phyloP scores from a whole-genome alignment of 1,140 invertebrate genomes.

The Heliconius congener region DNA sequence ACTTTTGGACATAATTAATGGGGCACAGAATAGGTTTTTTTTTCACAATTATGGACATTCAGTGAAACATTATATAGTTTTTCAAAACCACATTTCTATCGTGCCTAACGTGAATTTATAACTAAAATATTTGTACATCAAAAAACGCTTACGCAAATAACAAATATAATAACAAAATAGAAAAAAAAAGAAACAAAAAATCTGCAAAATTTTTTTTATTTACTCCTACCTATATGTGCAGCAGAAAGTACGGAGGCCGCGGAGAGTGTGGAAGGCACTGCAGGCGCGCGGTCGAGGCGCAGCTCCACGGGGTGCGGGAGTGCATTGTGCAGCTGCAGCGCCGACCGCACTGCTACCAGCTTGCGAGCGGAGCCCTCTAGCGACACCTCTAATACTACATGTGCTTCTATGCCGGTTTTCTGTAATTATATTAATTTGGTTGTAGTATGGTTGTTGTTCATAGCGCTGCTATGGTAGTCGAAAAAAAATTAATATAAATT shows the following conservation, averaged over 20 bases:
- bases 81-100: no score
- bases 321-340: slow-evolving; percentile 90
- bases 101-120: background rate
- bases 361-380: slow-evolving; percentile 96
- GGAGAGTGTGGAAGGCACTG: slow-evolving; percentile 18
- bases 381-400: slow-evolving; percentile 93
- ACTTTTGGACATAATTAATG: background rate
- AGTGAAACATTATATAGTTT: no score
- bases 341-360: slow-evolving; percentile 96
- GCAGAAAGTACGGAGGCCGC: background rate
- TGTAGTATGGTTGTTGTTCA: no score
- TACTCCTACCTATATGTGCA: background rate
- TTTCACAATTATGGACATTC: background rate
- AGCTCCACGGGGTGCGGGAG: slow-evolving; percentile 87
- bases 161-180: background rate
- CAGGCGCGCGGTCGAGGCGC: slow-evolving; percentile 53
- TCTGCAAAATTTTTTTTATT: no score
- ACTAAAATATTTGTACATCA: no score
- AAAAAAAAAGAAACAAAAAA: background rate
- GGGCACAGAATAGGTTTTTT: background rate
- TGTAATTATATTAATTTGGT: slow-evolving; percentile 31
- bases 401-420: slow-evolving; percentile 81
- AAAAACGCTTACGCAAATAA: background rate
- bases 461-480: no score
- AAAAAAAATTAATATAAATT: no score